phyloP scores from a whole-genome alignment of 2,888 invertebrate species.

The Polyommatus iphigenia region DNA sequence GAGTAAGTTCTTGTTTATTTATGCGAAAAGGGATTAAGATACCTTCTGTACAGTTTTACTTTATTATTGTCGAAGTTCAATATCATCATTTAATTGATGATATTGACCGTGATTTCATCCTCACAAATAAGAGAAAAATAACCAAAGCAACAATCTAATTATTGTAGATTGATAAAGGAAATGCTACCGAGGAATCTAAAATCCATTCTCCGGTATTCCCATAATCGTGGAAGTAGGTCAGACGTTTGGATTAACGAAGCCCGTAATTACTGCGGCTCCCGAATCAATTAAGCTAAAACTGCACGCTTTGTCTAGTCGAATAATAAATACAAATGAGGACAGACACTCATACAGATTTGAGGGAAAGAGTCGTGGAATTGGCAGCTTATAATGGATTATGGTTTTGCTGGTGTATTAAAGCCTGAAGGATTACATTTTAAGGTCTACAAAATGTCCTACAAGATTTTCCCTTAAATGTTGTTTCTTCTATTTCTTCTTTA shows the following conservation, averaged over 20 bases:
- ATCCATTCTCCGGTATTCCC: constrained; percentile 5
- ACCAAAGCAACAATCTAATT: not conserved
- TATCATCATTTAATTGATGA: too few species aligned
- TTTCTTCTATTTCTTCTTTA: not conserved
- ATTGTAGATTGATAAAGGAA: not conserved
- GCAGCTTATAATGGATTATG: not conserved
- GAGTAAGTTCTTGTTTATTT: not conserved
- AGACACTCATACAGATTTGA: not conserved
- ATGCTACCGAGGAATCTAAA: not conserved
- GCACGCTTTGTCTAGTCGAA: constrained; percentile 3
- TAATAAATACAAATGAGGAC: constrained; percentile 23
- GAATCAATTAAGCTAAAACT: constrained; percentile 28
- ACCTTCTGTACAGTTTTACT: not conserved
- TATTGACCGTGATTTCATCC: too few species aligned
- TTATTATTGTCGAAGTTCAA: not conserved
- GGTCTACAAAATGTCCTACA: too few species aligned
- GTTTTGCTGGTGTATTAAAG: too few species aligned
- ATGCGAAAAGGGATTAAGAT: not conserved
- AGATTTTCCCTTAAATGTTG: too few species aligned
- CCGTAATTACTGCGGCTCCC: constrained; percentile 30
- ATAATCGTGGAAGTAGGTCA: constrained; percentile 12
- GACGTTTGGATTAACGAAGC: constrained; percentile 13
- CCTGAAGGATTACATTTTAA: too few species aligned
- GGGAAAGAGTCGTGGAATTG: not conserved
- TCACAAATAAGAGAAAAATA: not conserved